A percentile compares a stretch with the other conserved stretches of the same genome.
Evolutionary conservation across 2,888 invertebrate genomes (phyloP).

Genomic region (Heteromyza rotundicornis): DNA sequence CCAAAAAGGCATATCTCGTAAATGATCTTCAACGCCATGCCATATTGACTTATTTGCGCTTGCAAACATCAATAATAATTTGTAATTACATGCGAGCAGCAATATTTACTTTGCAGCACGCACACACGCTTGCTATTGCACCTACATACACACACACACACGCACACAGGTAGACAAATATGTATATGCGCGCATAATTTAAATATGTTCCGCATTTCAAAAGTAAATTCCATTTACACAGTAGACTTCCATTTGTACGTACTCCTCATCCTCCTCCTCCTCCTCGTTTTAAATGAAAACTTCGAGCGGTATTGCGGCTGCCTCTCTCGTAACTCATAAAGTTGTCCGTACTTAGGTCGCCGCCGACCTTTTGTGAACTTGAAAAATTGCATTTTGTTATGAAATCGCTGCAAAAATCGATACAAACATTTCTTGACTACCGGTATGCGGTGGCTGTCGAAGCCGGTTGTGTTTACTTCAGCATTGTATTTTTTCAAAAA

Average conservation of each 20-base stretch:
- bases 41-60: neutral
- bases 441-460: no score
- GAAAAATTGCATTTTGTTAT: neutral
- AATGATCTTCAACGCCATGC: constrained; percentile 7
- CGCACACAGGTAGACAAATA: no score
- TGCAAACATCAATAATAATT: constrained; percentile 24
- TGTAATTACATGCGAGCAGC: constrained; percentile 20
- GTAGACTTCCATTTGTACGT: no score
- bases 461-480: no score
- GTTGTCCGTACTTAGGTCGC: neutral
- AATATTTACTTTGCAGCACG: neutral
- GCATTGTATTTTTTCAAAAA: no score
- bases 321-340: no score
- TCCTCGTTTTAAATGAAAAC: neutral
- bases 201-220: neutral
- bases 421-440: no score
- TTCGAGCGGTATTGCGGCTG: neutral
- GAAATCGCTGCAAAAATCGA: neutral
- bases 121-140: constrained; percentile 19
- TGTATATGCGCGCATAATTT: constrained; percentile 12
- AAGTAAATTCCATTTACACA: no score
- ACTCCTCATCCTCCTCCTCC: neutral
- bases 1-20: constrained; percentile 19
- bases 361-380: neutral
- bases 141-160: neutral